phyloP scores from a whole-genome alignment of 2,888 invertebrate genomes.

The Parasteatoda lunata region DNA sequence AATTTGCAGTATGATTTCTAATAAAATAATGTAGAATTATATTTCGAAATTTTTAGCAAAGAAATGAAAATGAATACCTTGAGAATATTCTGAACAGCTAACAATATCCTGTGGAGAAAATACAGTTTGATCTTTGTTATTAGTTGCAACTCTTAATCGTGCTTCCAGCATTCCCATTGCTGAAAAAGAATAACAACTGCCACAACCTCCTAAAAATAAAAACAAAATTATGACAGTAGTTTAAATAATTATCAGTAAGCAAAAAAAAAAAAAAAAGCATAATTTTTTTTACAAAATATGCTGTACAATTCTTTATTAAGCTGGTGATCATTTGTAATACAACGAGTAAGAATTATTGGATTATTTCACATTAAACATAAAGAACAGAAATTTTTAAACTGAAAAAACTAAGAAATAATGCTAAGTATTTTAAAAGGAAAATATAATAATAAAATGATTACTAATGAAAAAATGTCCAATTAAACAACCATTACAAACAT shows the following conservation, averaged over 20 bases:
- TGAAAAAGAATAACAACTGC: slow-evolving; percentile 77
- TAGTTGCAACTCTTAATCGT: slow-evolving; percentile 75
- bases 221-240: not conserved
- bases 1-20: not conserved
- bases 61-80: slow-evolving; percentile 72
- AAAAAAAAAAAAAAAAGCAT: not conserved
- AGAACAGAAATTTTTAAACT: no score
- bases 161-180: slow-evolving; percentile 76
- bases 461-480: no score
- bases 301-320: no score
- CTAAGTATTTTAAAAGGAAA: no score
- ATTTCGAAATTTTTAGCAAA: no score
- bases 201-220: slow-evolving; percentile 74
- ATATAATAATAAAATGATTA: no score
- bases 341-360: no score
- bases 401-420: no score
- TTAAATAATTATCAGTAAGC: not conserved
- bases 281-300: no score
- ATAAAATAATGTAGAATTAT: not conserved
- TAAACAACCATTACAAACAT: no score
- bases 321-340: no score
- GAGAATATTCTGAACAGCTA: slow-evolving; percentile 76
- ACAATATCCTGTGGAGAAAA: slow-evolving; percentile 77
- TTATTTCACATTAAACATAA: no score
- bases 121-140: slow-evolving; percentile 74